A percentile compares a stretch with the other conserved stretches of the same genome.
Conservation (phyloP, 2,113 vertebrate genomes). For the Neopipo cinnamomea region DNA sequence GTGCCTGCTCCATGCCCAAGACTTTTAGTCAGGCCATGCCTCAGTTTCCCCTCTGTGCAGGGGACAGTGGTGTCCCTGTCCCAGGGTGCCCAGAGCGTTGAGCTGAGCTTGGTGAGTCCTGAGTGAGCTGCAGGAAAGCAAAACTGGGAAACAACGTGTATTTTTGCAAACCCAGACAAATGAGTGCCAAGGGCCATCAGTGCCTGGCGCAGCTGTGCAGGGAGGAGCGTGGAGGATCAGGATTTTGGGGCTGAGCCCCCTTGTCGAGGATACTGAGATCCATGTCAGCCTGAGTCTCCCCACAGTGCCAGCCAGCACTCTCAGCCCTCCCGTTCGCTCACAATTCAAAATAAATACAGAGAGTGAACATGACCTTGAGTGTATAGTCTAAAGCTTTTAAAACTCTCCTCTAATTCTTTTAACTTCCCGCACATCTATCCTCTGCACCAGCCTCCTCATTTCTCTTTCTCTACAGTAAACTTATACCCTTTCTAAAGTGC, state of each 20-base stretch:
- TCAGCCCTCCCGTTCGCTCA: background rate
- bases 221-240: rapidly evolving
- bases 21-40: rapidly evolving
- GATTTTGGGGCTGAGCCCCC: background rate
- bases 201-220: rapidly evolving
- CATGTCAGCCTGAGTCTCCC: background rate
- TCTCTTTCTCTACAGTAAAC: slow-evolving; percentile 55
- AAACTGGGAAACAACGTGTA: rapidly evolving
- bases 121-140: background rate
- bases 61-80: rapidly evolving
- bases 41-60: background rate
- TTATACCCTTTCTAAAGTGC: slow-evolving; percentile 41
- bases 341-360: slow-evolving; percentile 36
- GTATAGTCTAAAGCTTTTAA: slow-evolving; percentile 47
- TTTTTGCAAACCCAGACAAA: background rate
- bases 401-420: slow-evolving; percentile 45
- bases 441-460: slow-evolving; percentile 55
- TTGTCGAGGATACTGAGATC: rapidly evolving
- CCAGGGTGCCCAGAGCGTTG: rapidly evolving
- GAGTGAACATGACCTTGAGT: slow-evolving; percentile 12
- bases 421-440: slow-evolving; percentile 52
- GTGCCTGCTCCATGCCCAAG: rapidly evolving
- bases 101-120: rapidly evolving
- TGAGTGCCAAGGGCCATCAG: background rate
- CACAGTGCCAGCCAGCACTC: background rate